phyloP scores from a whole-genome alignment of 2,113 vertebrate genomes.

The Eulacestoma nigropectus region DNA sequence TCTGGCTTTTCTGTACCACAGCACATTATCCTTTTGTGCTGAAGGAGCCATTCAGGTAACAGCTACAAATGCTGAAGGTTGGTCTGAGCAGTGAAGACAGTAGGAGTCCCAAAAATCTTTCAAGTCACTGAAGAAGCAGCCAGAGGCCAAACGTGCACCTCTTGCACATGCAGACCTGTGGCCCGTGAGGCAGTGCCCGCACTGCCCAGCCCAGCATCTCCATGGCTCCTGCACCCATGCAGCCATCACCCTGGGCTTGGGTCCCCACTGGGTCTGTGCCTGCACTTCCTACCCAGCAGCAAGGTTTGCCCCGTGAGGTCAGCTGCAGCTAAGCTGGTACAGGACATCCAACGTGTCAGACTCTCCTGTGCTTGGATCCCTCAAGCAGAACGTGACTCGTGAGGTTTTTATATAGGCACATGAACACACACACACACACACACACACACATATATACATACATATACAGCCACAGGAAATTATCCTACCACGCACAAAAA shows the following conservation, averaged over 20 bases:
- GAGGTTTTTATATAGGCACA: not conserved
- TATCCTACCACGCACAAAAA: not conserved
- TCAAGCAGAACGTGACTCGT: not conserved
- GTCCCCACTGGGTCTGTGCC: not conserved
- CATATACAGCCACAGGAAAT: not conserved
- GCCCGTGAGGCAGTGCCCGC: rapidly evolving
- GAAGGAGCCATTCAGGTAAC: not conserved
- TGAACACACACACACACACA: not conserved
- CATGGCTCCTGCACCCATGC: rapidly evolving
- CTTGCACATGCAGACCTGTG: not conserved
- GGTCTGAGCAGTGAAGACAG: not conserved
- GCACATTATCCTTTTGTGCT: not conserved
- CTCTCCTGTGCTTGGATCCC: not conserved
- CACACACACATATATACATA: rapidly evolving
- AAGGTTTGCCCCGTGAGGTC: not conserved
- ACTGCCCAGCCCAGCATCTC: not conserved
- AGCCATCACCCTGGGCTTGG: too few relatives aligned
- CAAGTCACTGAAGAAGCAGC: not conserved
- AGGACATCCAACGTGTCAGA: not conserved
- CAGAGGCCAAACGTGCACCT: not conserved
- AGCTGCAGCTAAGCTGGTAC: not conserved
- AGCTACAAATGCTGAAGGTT: not conserved
- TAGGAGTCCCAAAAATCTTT: rapidly evolving
- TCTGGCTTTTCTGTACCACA: not conserved
- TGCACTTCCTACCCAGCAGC: not conserved